Percentiles rank a stretch among this genome's conserved stretches.
Conservation (phyloP, 2,797 vertebrate genomes). For the Anguilla megastoma region DNA sequence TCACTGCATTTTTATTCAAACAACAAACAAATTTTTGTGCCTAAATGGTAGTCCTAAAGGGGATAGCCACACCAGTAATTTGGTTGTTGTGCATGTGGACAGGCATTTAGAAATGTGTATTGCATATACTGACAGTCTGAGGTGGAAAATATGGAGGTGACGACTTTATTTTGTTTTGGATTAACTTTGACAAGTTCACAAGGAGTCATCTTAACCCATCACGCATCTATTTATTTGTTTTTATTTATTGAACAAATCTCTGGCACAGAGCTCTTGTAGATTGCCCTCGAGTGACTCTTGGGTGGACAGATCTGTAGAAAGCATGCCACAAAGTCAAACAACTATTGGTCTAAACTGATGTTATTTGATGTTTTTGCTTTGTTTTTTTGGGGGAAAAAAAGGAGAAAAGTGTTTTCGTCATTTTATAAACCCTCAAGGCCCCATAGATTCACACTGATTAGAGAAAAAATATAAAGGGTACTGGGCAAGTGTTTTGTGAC, state of each 20-base stretch:
- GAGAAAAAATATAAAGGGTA: not conserved
- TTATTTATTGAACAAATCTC: constrained; percentile 38
- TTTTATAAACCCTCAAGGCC: not conserved
- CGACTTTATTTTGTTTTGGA: not conserved
- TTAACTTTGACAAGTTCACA: not conserved
- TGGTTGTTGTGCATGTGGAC: not conserved
- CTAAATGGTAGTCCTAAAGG: not conserved
- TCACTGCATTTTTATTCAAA: not conserved
- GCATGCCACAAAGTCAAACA: not conserved
- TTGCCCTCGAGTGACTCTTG: not conserved
- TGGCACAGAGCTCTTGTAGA: not conserved
- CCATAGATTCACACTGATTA: not conserved
- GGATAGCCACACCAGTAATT: not conserved
- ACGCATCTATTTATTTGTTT: constrained; percentile 32
- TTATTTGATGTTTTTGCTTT: not conserved
- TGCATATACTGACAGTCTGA: not conserved
- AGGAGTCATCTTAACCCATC: constrained; percentile 14
- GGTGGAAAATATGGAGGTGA: constrained; percentile 12
- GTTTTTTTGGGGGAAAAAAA: no score
- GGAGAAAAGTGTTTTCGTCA: not conserved
- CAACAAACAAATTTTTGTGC: not conserved
- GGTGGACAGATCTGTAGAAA: not conserved
- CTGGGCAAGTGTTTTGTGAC: not conserved
- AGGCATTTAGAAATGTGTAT: not conserved
- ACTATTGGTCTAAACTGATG: not conserved